Base-by-base conservation (phyloP, 2,797 vertebrate species). In the Smutsia temminckii region DNA sequence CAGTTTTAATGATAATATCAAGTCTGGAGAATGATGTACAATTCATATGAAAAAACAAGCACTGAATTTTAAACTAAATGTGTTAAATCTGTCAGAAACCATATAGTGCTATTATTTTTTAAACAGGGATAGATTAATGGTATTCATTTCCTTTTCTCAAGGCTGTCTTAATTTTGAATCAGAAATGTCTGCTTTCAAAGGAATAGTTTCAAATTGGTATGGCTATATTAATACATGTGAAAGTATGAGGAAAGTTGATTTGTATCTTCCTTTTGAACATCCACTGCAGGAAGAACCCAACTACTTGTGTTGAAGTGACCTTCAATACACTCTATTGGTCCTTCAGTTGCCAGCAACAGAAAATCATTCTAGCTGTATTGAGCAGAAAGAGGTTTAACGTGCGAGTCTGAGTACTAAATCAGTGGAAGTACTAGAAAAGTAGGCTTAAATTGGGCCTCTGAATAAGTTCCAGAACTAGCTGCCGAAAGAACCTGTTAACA, bases 141-240 rank as follows among this genome's bases (percentile, higher is more conserved):
- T 49, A 3, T 51, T 51, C 16, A 14, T 80, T 85, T 84, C 13
- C 25, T 89, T 55, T 93, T 64, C 69, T 21, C 23, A 51, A 63
- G 14, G 14, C n/a, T 77, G 23, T 71, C 69, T 86, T 75, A 68
- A 66, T 72, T 89, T 91, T 83, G 55, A 71, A 66, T 72, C 21
- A 84, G 7, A 71, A 68, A 37, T 87, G 21, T 51, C n/a, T 81
- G 1, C 68, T 77, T 68, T 91, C 59, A 94, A 37, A 59, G 75
- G 8, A 75, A 57, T 61, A 53, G 46, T 63, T 95, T 87, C 87
- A 94, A 79, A 49, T 88, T 88, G 77, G 42, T 93, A 49, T 16
- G 34, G 10, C 34, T 27, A 55, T 69, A 68, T 46, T 57, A 55
- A 59, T 63, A 75, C 40, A 75, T 75, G 4, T 20, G 42, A 64